These are phyloP conservation scores for Anoplolepis gracilipes DNA, from an alignment of 1,140 invertebrate genomes.

Conservation along the genomic window DNA sequence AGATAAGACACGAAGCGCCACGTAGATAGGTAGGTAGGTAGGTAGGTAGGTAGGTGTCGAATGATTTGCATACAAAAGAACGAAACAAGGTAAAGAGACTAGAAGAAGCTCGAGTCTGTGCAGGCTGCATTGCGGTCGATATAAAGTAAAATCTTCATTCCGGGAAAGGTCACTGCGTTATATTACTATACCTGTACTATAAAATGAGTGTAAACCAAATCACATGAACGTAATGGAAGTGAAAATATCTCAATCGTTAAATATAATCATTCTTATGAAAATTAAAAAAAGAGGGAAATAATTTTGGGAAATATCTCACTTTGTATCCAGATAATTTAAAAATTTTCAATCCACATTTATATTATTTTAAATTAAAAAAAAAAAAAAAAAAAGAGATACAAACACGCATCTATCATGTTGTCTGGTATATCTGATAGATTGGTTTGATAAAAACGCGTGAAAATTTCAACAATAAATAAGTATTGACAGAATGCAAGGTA, in stretches of 20 bases:
- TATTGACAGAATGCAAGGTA: constrained; percentile 52
- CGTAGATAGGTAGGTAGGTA: constrained; percentile 45
- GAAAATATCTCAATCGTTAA: neutral
- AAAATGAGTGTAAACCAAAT: constrained; percentile 7
- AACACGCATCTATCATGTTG: neutral
- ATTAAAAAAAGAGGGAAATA: too few species aligned
- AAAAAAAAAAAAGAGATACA: too few species aligned
- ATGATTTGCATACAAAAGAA: constrained; percentile 78
- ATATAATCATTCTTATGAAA: constrained; percentile 3
- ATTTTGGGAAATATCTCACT: too few species aligned
- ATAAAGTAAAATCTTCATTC: constrained; percentile 52
- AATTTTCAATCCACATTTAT: neutral
- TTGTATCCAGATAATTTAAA: too few species aligned
- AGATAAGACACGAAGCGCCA: constrained; percentile 78
- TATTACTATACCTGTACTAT: constrained; percentile 25
- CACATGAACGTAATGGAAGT: neutral
- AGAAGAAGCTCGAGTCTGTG: constrained; percentile 36
- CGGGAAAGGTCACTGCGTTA: constrained; percentile 42
- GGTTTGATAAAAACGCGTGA: neutral
- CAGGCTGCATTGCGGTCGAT: constrained; percentile 15
- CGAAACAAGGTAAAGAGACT: constrained; percentile 54
- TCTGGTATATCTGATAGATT: neutral
- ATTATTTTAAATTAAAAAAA: neutral
- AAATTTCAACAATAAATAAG: constrained; percentile 3
- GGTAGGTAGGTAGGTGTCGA: constrained; percentile 71